phyloP scores from a whole-genome alignment of 2,888 invertebrate species.

The Thymelicus sylvestris region DNA sequence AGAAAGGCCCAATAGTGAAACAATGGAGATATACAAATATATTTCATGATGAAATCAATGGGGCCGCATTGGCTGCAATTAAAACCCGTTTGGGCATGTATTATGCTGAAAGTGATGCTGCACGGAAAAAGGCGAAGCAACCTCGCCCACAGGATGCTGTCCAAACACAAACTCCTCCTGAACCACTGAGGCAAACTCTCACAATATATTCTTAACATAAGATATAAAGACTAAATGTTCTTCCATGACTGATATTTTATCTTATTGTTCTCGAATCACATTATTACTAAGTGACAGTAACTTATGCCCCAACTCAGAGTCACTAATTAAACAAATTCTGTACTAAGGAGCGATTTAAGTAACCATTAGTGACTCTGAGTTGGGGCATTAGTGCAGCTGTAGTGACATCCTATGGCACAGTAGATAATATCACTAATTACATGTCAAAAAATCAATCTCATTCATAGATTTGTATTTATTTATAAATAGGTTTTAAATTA shows the following conservation, averaged over 20 bases:
- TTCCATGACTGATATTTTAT: slow-evolving; percentile 16
- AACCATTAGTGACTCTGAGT: too few species aligned
- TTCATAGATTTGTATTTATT: background rate
- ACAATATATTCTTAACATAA: slow-evolving; percentile 66
- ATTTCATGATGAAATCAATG: slow-evolving; percentile 84
- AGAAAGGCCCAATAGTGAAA: slow-evolving; percentile 77
- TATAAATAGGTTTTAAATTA: background rate
- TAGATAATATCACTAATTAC: background rate
- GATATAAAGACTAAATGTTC: background rate
- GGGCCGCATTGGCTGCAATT: slow-evolving; percentile 80
- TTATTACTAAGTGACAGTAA: background rate
- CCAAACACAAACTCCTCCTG: slow-evolving; percentile 64
- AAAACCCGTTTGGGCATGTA: slow-evolving; percentile 81
- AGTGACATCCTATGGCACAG: background rate
- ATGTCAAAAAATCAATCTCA: background rate
- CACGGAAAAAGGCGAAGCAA: slow-evolving; percentile 77
- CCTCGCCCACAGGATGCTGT: slow-evolving; percentile 63
- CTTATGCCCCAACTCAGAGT: too few species aligned
- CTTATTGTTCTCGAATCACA: slow-evolving; percentile 14
- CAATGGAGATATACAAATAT: slow-evolving; percentile 85
- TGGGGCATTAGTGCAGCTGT: slow-evolving; percentile 17
- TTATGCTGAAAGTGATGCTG: slow-evolving; percentile 80
- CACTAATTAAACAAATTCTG: too few species aligned
- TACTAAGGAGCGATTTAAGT: too few species aligned
- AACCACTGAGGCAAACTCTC: slow-evolving; percentile 73